Percentiles rank a stretch among this genome's conserved stretches.
Conservation (phyloP, 2,113 vertebrate species). For the Hypomesus transpacificus region DNA sequence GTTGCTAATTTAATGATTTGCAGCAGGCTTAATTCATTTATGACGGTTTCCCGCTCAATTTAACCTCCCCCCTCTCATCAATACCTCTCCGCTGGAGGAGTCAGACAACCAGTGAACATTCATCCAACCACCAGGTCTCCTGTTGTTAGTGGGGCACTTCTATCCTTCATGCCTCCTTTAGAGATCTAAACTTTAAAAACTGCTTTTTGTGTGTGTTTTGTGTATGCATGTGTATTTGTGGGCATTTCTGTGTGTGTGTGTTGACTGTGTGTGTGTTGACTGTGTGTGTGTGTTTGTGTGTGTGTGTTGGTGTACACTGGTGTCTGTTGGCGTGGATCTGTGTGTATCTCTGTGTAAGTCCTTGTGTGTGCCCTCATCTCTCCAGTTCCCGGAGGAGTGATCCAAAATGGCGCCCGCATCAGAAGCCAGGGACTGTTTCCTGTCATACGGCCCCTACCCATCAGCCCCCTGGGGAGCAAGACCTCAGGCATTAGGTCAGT, state of each 20-base stretch:
- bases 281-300: not conserved
- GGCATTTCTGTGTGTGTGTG: constrained; percentile 6
- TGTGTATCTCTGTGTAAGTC: constrained; percentile 2
- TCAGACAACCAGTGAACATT: constrained; percentile 36
- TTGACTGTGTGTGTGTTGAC: not conserved
- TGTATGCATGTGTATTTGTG: not conserved
- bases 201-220: constrained; percentile 1
- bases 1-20: constrained; percentile 68
- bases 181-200: not conserved
- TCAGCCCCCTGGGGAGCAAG: constrained; percentile 88
- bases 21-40: constrained; percentile 66
- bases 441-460: constrained; percentile 89
- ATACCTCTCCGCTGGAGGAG: constrained; percentile 59
- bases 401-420: constrained; percentile 93
- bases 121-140: constrained; percentile 40
- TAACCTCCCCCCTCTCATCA: constrained; percentile 63
- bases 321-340: not conserved
- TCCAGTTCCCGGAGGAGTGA: constrained; percentile 91
- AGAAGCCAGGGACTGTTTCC: constrained; percentile 93
- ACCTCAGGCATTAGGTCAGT: constrained; percentile 88
- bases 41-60: constrained; percentile 69
- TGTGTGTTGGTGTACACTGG: not conserved
- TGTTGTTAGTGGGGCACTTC: constrained; percentile 12
- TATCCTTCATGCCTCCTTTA: not conserved
- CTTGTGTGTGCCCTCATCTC: constrained; percentile 21